Evolutionary conservation across 1,140 invertebrate species (phyloP).

Genomic region (Nasonia giraulti): DNA sequence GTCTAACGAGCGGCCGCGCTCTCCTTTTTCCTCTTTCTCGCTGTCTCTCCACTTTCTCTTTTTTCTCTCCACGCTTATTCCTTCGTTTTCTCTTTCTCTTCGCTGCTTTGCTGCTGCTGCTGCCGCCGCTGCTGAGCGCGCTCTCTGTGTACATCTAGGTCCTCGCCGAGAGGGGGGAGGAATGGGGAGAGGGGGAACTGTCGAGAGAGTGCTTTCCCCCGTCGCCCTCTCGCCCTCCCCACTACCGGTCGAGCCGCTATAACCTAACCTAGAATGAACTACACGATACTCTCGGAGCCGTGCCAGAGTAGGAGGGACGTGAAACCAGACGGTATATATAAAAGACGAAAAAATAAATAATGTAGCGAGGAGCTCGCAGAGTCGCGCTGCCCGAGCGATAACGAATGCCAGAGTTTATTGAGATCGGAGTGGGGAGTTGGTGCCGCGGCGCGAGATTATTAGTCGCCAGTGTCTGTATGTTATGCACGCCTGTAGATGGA

Average conservation of each 20-base stretch:
- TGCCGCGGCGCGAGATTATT: background rate
- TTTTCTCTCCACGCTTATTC: background rate
- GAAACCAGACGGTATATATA: background rate
- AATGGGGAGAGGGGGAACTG: background rate
- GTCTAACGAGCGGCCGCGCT: background rate
- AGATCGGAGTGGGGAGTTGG: background rate
- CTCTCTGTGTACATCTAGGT: background rate
- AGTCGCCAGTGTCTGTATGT: background rate
- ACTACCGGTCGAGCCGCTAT: background rate
- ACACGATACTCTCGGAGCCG: background rate
- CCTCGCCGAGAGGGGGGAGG: background rate
- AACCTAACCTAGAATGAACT: constrained; percentile 33
- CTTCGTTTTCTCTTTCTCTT: background rate
- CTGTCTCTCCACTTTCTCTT: constrained; percentile 35
- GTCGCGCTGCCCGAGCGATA: background rate
- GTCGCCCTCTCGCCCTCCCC: background rate
- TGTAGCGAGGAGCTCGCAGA: background rate
- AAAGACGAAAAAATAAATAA: constrained; percentile 5
- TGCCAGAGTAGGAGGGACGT: background rate
- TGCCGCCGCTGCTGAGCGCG: no score
- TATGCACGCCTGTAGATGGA: background rate
- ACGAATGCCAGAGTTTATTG: background rate
- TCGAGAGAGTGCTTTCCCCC: background rate
- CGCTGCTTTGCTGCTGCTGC: background rate
- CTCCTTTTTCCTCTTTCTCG: background rate